Conservation (phyloP, 2,797 vertebrate species). For the Botia kubotai region DNA sequence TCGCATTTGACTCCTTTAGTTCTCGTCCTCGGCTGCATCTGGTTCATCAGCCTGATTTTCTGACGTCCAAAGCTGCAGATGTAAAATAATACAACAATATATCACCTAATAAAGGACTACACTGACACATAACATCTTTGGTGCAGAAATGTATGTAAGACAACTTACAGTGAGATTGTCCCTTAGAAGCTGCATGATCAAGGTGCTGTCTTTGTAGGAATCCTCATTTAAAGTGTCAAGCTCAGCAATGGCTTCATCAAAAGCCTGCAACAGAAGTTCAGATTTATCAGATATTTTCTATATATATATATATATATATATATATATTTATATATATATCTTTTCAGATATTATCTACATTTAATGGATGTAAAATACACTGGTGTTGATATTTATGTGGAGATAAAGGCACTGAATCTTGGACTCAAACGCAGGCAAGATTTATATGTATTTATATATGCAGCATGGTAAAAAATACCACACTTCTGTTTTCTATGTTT, state of each 20-base stretch:
- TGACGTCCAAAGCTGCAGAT: constrained; percentile 95
- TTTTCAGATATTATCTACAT: too few species aligned
- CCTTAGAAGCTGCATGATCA: constrained; percentile 99
- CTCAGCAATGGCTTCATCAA: constrained; percentile 99
- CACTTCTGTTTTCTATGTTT: background rate
- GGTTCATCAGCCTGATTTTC: constrained; percentile 98
- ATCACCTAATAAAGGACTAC: background rate
- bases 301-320: background rate
- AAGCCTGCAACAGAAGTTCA: constrained; percentile 79
- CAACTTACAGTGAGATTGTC: constrained; percentile 98
- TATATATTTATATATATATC: too few species aligned
- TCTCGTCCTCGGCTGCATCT: constrained; percentile 94
- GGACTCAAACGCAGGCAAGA: too few species aligned
- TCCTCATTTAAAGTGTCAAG: constrained; percentile 99
- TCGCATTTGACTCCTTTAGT: constrained; percentile 90
- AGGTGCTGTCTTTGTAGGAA: constrained; percentile 99
- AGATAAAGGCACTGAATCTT: too few species aligned
- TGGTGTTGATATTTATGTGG: too few species aligned
- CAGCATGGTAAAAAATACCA: too few species aligned
- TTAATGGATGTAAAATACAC: background rate
- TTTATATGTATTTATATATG: too few species aligned
- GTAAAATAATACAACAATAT: constrained; percentile 33
- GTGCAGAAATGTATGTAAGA: background rate
- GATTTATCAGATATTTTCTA: background rate
- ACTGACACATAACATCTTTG: background rate